A percentile compares a stretch with the other conserved stretches of the same genome.
Conservation (phyloP, 2,113 vertebrate genomes). For the Lycaon pictus region DNA sequence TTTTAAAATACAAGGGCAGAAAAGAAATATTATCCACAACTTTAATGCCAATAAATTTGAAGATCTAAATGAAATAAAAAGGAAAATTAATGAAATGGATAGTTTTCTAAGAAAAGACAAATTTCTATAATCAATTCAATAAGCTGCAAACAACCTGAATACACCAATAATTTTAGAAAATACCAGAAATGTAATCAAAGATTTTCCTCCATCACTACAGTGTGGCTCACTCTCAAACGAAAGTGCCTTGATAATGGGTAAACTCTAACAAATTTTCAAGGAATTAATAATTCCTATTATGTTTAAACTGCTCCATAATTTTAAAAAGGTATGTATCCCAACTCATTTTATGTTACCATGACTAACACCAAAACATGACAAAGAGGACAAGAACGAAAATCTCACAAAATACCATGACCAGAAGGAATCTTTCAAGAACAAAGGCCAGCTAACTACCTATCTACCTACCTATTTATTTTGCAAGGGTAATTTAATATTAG, state of each 20-base stretch:
- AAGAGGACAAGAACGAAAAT: neutral
- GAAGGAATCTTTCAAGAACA: neutral
- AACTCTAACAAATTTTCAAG: slow-evolving; percentile 28
- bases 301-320: neutral
- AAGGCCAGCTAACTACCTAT: neutral
- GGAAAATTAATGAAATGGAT: neutral
- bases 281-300: neutral
- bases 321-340: neutral
- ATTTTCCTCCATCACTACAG: neutral
- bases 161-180: neutral
- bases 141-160: neutral
- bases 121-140: neutral
- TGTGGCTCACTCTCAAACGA: neutral
- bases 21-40: neutral
- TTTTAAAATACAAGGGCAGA: neutral
- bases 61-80: neutral
- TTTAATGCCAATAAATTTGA: neutral
- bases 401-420: neutral
- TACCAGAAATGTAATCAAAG: neutral
- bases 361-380: neutral
- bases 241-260: neutral
- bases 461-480: neutral
- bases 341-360: neutral
- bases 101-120: slow-evolving; percentile 5
- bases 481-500: neutral